These are phyloP conservation scores for Leptoteleia sp. DNA, from an alignment of 1,140 invertebrate genomes.

Conservation along the genomic window DNA sequence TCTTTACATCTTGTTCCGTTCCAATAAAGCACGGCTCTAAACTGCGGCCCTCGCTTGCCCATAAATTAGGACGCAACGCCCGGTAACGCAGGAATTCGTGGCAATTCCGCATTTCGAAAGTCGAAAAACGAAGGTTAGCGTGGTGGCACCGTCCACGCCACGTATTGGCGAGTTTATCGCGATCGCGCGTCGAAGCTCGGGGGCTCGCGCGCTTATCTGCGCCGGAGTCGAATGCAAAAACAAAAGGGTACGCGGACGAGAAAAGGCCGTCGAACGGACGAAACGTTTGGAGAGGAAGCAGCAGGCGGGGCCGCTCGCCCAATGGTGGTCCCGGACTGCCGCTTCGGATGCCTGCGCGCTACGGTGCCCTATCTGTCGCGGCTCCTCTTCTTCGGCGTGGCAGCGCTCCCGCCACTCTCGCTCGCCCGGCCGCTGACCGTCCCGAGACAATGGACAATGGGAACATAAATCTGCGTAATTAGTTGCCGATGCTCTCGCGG, in stretches of 20 bases:
- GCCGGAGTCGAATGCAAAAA: slow-evolving; percentile 47
- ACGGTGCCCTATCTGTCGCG: slow-evolving; percentile 57
- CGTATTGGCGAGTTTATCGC: slow-evolving; percentile 46
- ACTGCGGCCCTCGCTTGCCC: too few species aligned
- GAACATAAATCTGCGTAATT: slow-evolving; percentile 86
- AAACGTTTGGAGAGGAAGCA: slow-evolving; percentile 35
- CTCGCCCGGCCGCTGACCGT: slow-evolving; percentile 53
- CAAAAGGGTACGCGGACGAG: slow-evolving; percentile 46
- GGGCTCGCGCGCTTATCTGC: slow-evolving; percentile 33
- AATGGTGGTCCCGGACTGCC: slow-evolving; percentile 72
- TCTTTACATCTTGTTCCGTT: too few species aligned
- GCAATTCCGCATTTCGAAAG: slow-evolving; percentile 25
- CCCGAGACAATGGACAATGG: slow-evolving; percentile 84
- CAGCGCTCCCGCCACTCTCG: slow-evolving; percentile 46
- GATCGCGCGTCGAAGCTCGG: slow-evolving; percentile 43
- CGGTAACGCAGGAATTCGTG: too few species aligned
- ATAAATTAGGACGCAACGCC: too few species aligned
- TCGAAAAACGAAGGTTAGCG: slow-evolving; percentile 49
- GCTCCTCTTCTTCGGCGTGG: slow-evolving; percentile 51
- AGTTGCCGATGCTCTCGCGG: slow-evolving; percentile 82
- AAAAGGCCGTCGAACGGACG: slow-evolving; percentile 37
- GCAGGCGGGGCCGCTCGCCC: slow-evolving; percentile 70
- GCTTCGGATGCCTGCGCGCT: slow-evolving; percentile 48
- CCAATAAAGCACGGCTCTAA: too few species aligned
- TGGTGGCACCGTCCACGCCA: slow-evolving; percentile 44